Evolutionary conservation across 2,797 vertebrate species (phyloP), one percentile per base, ranked within the genome.

Genomic region (Tiaroga cobitis): DNA sequence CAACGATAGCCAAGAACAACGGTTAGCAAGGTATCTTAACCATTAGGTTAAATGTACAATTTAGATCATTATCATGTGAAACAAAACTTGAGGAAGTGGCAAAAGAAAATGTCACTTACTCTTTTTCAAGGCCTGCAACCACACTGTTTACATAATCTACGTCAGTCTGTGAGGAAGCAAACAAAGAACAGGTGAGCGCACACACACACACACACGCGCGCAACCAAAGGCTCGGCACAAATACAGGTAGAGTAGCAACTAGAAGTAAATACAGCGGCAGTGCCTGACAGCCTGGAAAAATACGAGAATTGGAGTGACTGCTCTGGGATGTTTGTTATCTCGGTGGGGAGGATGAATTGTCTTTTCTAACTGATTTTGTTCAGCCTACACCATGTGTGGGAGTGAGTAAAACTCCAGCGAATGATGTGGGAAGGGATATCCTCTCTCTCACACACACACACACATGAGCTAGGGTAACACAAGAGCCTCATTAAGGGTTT

Each of bases 101-200:
- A 54, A 21, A 63, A 8, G 26, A 19, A 80, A 81, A 51, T 4
- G 2, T 80, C 8, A 94, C 98, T 97, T 95, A 99, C 98, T 98
- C 97, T 95, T 97, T 99, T 90, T 99, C 96, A 89, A 99, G 93
- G 90, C 92, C 96, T 85, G 95, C 95, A 87, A 97, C 96, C 89
- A 99, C 97, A 24, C 94, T 95, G 82, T 97, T 95, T 82, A 99
- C 97, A 41, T 98, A 98, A 83, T 97, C 97, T 84, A 95, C 88
- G 88, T 99, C 97, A 73, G 97, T 99, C 98, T 99, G 92, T 49
- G 82, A 74, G n/a, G 61, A 80, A 79, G 15, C 43, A 3, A 51
- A 85, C 46, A 51, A 32, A 80, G 41, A 1, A 29, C 24, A 41
- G 34, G n/a, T 80, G 80, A 78, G 84, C 32, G 82, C 37, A 21